Percentiles rank a stretch among this genome's conserved stretches.
Conservation (phyloP, 2,113 vertebrate genomes). For the Brachyistius frenatus region DNA sequence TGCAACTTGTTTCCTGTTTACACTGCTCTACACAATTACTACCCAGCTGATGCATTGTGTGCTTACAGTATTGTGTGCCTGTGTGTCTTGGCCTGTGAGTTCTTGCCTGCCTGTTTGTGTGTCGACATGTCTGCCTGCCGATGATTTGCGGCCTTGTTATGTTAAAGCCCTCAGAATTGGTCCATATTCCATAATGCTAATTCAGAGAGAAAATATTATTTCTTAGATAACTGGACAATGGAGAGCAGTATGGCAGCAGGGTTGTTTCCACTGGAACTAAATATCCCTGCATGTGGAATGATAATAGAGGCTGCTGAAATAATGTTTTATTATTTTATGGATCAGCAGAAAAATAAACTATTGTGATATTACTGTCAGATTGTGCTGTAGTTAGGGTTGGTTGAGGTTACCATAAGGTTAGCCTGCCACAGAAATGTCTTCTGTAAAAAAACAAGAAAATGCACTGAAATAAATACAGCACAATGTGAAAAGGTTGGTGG, state of each 20-base stretch:
- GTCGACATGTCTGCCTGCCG: constrained; percentile 28
- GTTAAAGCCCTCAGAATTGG: constrained; percentile 19
- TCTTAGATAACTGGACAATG: constrained; percentile 52
- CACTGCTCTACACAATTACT: constrained; percentile 67
- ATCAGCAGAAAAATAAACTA: constrained; percentile 63
- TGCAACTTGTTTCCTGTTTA: constrained; percentile 77
- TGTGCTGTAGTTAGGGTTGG: constrained; percentile 32
- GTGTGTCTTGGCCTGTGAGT: constrained; percentile 44
- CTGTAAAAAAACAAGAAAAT: constrained; percentile 18
- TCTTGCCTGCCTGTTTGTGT: constrained; percentile 39
- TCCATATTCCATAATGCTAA: constrained; percentile 48
- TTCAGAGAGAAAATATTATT: constrained; percentile 68
- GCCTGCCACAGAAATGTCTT: constrained; percentile 29
- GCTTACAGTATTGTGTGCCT: constrained; percentile 39
- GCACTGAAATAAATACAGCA: not conserved
- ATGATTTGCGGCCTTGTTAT: constrained; percentile 60
- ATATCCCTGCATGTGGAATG: constrained; percentile 44
- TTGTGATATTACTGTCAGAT: constrained; percentile 57
- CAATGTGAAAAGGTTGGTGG: not conserved
- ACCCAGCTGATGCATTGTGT: constrained; percentile 61
- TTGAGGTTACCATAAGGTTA: constrained; percentile 29
- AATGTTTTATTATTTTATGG: constrained; percentile 59
- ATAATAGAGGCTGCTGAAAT: constrained; percentile 55
- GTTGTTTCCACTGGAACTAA: constrained; percentile 63
- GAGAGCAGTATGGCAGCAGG: constrained; percentile 33